A percentile compares a stretch with the other conserved stretches of the same genome.
Conservation (phyloP, 2,888 invertebrate genomes). For the Leptopilina drosophilae region DNA sequence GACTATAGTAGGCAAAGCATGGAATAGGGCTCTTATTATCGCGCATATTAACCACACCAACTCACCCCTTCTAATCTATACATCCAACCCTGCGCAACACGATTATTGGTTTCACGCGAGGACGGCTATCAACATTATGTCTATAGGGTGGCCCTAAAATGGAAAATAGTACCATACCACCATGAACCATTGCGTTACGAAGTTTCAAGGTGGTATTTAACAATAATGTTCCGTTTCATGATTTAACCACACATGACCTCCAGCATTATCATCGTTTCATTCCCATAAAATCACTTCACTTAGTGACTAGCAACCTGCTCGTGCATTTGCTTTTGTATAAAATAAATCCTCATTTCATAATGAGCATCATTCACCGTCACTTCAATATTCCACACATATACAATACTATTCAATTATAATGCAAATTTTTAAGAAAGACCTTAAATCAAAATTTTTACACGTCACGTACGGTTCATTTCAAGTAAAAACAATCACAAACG, state of each 20-base stretch:
- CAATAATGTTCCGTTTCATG: slow-evolving; percentile 32
- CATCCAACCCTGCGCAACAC: slow-evolving; percentile 65
- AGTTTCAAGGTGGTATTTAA: slow-evolving; percentile 39
- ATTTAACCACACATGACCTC: slow-evolving; percentile 38
- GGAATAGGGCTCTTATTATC: slow-evolving; percentile 70
- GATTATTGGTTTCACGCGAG: slow-evolving; percentile 74
- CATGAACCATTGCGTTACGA: slow-evolving; percentile 23
- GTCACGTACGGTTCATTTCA: no score
- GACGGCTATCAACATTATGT: slow-evolving; percentile 70
- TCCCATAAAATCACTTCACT: slow-evolving; percentile 31
- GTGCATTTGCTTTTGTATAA: slow-evolving; percentile 15
- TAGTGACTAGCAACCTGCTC: slow-evolving; percentile 8
- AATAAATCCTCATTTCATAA: neutral
- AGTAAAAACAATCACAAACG: no score
- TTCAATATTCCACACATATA: neutral
- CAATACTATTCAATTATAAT: no score
- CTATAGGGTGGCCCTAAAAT: slow-evolving; percentile 60
- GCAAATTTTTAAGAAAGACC: no score
- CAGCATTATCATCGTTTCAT: slow-evolving; percentile 27
- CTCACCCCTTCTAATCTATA: slow-evolving; percentile 73
- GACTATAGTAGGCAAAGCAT: slow-evolving; percentile 51
- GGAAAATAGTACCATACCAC: slow-evolving; percentile 53
- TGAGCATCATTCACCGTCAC: neutral
- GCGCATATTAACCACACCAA: slow-evolving; percentile 71
- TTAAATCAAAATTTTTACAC: no score